phyloP scores from a whole-genome alignment of 2,797 vertebrate species.

The Vipera latastei region DNA sequence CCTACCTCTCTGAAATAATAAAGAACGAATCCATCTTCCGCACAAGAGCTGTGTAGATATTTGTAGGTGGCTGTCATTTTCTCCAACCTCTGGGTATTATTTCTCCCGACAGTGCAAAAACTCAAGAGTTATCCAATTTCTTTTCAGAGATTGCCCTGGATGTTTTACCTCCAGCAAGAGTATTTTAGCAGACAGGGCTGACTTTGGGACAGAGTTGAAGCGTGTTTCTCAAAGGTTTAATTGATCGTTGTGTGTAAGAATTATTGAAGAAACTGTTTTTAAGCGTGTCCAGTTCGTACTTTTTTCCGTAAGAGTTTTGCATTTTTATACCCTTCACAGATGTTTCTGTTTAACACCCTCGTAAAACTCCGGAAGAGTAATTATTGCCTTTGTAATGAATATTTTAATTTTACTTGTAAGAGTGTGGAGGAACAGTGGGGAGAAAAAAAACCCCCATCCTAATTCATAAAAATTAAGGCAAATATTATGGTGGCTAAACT shows the following conservation, averaged over 20 bases:
- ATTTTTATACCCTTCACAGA: constrained; percentile 63
- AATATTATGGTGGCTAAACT: constrained; percentile 74
- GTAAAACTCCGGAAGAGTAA: constrained; percentile 74
- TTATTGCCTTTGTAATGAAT: constrained; percentile 76
- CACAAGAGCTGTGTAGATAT: not conserved
- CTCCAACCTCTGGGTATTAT: not conserved
- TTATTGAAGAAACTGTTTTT: not conserved
- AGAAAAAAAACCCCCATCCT: constrained; percentile 41
- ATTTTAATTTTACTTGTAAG: constrained; percentile 72
- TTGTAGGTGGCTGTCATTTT: not conserved
- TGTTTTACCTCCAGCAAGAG: not conserved
- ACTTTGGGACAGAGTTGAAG: not conserved
- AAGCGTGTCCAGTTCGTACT: constrained; percentile 13
- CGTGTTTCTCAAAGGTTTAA: not conserved
- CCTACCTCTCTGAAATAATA: not conserved
- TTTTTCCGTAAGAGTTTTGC: constrained; percentile 36
- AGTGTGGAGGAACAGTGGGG: constrained; percentile 17
- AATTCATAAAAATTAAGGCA: constrained; percentile 78
- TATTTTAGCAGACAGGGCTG: not conserved
- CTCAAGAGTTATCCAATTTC: not conserved
- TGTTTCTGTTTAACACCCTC: constrained; percentile 66
- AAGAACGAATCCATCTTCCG: not conserved
- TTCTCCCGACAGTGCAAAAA: not conserved
- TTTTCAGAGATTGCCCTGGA: not conserved
- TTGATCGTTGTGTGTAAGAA: not conserved